Percentiles rank a stretch among this genome's conserved stretches.
Conservation (phyloP, 2,113 vertebrate species). For the Nothobranchius furzeri region DNA sequence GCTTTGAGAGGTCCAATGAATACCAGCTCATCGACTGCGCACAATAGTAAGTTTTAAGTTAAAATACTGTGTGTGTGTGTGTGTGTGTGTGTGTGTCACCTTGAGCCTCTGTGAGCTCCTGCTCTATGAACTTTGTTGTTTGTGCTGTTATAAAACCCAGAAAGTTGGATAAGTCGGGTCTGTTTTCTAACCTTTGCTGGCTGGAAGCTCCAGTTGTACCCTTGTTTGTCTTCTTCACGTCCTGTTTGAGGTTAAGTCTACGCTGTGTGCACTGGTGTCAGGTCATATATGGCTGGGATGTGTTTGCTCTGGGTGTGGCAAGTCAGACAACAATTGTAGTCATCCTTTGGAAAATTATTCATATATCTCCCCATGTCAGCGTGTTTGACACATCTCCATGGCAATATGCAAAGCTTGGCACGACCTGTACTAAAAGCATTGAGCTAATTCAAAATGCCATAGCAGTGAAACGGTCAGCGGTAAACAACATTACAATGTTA, state of each 20-base stretch:
- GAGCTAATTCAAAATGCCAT: slow-evolving; percentile 5
- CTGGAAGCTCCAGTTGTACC: slow-evolving; percentile 19
- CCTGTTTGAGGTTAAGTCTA: slow-evolving; percentile 29
- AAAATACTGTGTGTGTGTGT: neutral
- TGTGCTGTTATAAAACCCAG: neutral
- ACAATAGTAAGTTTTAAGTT: slow-evolving; percentile 90
- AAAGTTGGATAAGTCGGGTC: slow-evolving; percentile 2
- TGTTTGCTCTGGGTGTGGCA: slow-evolving; percentile 72
- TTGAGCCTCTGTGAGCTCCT: neutral
- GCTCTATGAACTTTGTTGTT: neutral
- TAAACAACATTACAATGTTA: neutral
- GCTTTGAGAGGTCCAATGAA: slow-evolving; percentile 97
- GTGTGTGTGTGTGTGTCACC: neutral
- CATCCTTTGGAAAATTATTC: slow-evolving; percentile 53
- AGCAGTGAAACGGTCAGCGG: neutral
- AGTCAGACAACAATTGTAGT: slow-evolving; percentile 45
- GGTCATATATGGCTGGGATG: slow-evolving; percentile 47
- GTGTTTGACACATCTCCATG: slow-evolving; percentile 47
- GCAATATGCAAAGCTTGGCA: slow-evolving; percentile 47
- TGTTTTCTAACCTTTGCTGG: slow-evolving; percentile 16
- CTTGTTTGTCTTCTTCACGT: slow-evolving; percentile 20
- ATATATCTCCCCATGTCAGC: slow-evolving; percentile 27
- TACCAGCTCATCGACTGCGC: slow-evolving; percentile 99
- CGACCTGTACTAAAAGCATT: slow-evolving; percentile 21
- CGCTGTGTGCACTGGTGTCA: slow-evolving; percentile 42